phyloP scores from a whole-genome alignment of 2,113 vertebrate genomes.

The Polypterus senegalus region DNA sequence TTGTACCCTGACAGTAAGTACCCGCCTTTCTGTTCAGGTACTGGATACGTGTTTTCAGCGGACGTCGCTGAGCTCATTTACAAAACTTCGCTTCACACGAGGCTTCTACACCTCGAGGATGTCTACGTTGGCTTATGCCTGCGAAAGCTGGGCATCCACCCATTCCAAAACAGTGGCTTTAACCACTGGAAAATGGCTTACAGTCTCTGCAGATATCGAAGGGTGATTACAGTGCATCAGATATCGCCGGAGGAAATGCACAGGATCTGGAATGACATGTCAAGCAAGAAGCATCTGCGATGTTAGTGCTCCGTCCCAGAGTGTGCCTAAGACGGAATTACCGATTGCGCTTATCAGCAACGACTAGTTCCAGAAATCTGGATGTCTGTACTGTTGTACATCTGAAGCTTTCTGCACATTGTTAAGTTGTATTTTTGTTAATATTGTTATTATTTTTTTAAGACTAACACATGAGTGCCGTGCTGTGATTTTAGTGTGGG shows the following conservation, averaged over 20 bases:
- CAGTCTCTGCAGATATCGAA: conserved; percentile 86
- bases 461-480: too few species aligned
- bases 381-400: too few species aligned
- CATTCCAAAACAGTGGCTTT: conserved; percentile 97
- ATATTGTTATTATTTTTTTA: too few species aligned
- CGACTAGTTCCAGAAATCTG: too few species aligned
- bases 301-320: conserved; percentile 48
- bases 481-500: too few species aligned
- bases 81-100: conserved; percentile 90
- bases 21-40: conserved; percentile 94
- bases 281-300: conserved; percentile 95
- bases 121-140: conserved; percentile 94
- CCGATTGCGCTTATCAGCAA: too few species aligned
- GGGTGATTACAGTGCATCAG: conserved; percentile 94
- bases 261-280: conserved; percentile 97
- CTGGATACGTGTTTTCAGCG: conserved; percentile 91
- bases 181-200: conserved; percentile 99
- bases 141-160: conserved; percentile 89
- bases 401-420: too few species aligned
- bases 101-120: conserved; percentile 91
- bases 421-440: too few species aligned
- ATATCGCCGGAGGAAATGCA: conserved; percentile 98
- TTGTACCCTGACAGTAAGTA: conserved; percentile 93
- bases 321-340: too few species aligned
- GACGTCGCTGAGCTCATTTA: conserved; percentile 93